Evolutionary conservation across 1,140 invertebrate genomes (phyloP).

Genomic region (Drosophila nasuta): DNA sequence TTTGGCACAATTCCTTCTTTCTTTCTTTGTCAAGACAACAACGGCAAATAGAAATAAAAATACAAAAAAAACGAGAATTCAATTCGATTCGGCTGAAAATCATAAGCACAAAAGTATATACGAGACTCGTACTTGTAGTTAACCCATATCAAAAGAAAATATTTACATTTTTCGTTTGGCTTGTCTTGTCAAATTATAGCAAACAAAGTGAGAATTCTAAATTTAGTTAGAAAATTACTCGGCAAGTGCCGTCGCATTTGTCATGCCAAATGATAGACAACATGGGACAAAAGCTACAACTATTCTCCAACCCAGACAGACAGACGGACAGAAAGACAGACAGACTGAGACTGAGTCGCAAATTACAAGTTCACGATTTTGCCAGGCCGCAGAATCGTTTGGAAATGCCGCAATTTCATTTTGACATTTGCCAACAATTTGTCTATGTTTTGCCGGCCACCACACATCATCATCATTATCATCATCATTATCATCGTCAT

Average conservation of each 20-base stretch:
- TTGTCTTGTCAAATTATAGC: constrained; percentile 40
- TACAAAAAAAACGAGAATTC: constrained; percentile 1
- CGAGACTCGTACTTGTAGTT: not conserved
- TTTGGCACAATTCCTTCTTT: constrained; percentile 54
- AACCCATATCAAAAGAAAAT: constrained; percentile 17
- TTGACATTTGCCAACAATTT: constrained; percentile 68
- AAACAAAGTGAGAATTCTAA: constrained; percentile 36
- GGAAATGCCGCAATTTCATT: constrained; percentile 75
- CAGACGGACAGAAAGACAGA: not conserved
- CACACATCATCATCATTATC: constrained; percentile 28
- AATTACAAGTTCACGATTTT: constrained; percentile 80
- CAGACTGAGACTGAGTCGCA: constrained; percentile 46
- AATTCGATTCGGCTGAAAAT: constrained; percentile 20
- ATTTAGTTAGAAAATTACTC: constrained; percentile 51
- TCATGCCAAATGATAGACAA: constrained; percentile 38
- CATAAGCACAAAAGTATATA: constrained; percentile 15
- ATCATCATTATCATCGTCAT: not conserved
- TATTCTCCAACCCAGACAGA: constrained; percentile 1
- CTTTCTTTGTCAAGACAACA: constrained; percentile 5
- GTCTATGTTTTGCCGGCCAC: constrained; percentile 60
- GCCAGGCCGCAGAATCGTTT: constrained; percentile 59
- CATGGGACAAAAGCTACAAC: constrained; percentile 1
- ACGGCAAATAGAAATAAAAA: constrained; percentile 21
- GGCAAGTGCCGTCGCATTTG: constrained; percentile 24
- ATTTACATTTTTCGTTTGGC: constrained; percentile 33